These are phyloP conservation scores for Diachasma alloeum DNA, from an alignment of 1,140 invertebrate species.

Conservation along the genomic window DNA sequence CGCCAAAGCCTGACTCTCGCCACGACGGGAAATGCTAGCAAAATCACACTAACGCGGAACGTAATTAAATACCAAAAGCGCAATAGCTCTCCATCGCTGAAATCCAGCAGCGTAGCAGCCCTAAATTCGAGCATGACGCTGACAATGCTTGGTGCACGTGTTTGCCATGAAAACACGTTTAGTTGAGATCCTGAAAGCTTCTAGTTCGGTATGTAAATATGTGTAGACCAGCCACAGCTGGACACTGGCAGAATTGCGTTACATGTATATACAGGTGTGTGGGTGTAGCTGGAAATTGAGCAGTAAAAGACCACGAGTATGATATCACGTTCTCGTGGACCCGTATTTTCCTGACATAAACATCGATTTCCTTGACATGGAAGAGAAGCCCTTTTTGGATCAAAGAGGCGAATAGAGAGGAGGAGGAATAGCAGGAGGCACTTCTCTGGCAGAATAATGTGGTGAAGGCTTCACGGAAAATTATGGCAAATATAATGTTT, in stretches of 20 bases:
- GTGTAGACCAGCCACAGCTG: not conserved
- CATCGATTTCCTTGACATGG: not conserved
- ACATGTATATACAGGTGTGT: not conserved
- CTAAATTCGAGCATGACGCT: not conserved
- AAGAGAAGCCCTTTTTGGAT: not conserved
- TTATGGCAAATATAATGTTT: too few relatives aligned
- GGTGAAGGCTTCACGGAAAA: too few relatives aligned
- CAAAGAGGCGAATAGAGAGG: not conserved
- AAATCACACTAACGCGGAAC: not conserved
- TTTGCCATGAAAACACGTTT: constrained; percentile 1
- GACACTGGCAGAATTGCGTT: not conserved
- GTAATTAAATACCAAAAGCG: not conserved
- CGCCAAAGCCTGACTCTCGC: too few relatives aligned
- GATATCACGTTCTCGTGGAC: not conserved
- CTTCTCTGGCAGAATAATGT: too few relatives aligned
- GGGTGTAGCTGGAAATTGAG: not conserved
- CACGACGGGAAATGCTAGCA: too few relatives aligned
- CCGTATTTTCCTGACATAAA: not conserved
- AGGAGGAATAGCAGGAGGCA: too few relatives aligned
- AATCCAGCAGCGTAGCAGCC: not conserved
- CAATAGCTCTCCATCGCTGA: not conserved
- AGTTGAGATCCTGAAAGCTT: not conserved
- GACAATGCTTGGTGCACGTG: not conserved
- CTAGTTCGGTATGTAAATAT: not conserved
- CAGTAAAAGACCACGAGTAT: not conserved